Percentiles rank a stretch among this genome's conserved stretches.
phyloP scores from a whole-genome alignment of 1,140 invertebrate species.

The Drosophila takahashii region DNA sequence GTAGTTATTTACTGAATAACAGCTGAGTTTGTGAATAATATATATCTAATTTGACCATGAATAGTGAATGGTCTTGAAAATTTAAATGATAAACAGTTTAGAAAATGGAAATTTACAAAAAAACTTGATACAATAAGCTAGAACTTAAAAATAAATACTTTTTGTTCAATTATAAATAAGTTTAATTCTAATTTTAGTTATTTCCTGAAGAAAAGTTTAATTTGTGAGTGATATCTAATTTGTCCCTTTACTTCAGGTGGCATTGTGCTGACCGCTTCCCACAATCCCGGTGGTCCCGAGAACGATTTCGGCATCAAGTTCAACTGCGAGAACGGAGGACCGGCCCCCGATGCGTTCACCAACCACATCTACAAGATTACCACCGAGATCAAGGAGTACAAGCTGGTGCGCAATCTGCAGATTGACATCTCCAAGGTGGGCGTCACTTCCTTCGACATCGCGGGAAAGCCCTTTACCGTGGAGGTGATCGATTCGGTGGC shows the following conservation, averaged over 20 bases:
- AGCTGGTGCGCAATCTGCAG: slow-evolving; percentile 90
- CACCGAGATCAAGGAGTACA: slow-evolving; percentile 92
- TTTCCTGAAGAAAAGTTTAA: no score
- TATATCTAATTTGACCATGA: no score
- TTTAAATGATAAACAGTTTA: no score
- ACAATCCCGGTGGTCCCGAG: slow-evolving; percentile 99
- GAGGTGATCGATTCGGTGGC: slow-evolving; percentile 96
- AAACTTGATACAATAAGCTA: no score
- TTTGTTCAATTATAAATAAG: no score
- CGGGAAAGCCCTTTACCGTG: slow-evolving; percentile 91
- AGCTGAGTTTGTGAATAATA: no score
- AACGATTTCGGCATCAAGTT: slow-evolving; percentile 99
- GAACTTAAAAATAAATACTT: no score
- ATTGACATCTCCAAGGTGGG: slow-evolving; percentile 92
- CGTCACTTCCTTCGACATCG: slow-evolving; percentile 87
- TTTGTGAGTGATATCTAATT: no score
- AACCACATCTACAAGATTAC: slow-evolving; percentile 95
- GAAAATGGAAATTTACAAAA: no score
- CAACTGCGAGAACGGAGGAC: slow-evolving; percentile 98
- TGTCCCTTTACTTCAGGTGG: slow-evolving; percentile 88
- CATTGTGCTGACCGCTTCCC: slow-evolving; percentile 98
- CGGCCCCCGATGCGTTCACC: slow-evolving; percentile 96
- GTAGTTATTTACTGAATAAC: no score
- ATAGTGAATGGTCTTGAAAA: no score
- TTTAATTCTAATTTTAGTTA: no score